Conservation (phyloP, 1,140 invertebrate species). For the Meloidogyne hapla region DNA sequence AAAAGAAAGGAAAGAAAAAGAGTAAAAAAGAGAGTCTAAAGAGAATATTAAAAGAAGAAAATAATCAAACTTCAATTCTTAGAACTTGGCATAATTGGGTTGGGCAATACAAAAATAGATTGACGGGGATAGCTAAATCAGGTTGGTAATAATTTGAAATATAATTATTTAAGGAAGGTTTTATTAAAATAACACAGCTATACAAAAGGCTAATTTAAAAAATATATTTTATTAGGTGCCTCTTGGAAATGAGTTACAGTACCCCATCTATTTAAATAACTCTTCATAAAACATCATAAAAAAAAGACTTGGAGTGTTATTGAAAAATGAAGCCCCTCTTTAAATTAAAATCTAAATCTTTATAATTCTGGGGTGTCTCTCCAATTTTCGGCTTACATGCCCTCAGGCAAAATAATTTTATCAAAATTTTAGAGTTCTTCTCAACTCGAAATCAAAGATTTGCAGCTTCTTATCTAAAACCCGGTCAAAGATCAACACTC, state of each 20-base stretch:
- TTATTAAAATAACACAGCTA: too few relatives aligned
- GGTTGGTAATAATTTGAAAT: slow-evolving; percentile 19
- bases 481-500: slow-evolving; percentile 43
- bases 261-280: too few relatives aligned
- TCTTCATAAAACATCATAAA: too few relatives aligned
- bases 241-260: too few relatives aligned
- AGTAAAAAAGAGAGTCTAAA: not conserved
- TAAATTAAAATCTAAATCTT: too few relatives aligned
- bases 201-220: too few relatives aligned
- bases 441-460: slow-evolving; percentile 49
- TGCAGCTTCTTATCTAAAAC: slow-evolving; percentile 51
- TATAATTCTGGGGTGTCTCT: too few relatives aligned
- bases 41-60: not conserved
- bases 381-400: too few relatives aligned
- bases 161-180: not conserved
- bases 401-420: not conserved
- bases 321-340: too few relatives aligned
- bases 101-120: slow-evolving; percentile 40
- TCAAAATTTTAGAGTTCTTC: slow-evolving; percentile 35
- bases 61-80: slow-evolving; percentile 13
- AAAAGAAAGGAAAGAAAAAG: not conserved
- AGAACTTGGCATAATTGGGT: slow-evolving; percentile 49
- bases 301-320: too few relatives aligned
- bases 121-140: slow-evolving; percentile 43
- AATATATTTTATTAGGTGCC: too few relatives aligned